Evolutionary conservation across 2,113 vertebrate genomes (phyloP), one percentile per base, ranked within the genome.

Genomic region (Planiliza haematocheilus): DNA sequence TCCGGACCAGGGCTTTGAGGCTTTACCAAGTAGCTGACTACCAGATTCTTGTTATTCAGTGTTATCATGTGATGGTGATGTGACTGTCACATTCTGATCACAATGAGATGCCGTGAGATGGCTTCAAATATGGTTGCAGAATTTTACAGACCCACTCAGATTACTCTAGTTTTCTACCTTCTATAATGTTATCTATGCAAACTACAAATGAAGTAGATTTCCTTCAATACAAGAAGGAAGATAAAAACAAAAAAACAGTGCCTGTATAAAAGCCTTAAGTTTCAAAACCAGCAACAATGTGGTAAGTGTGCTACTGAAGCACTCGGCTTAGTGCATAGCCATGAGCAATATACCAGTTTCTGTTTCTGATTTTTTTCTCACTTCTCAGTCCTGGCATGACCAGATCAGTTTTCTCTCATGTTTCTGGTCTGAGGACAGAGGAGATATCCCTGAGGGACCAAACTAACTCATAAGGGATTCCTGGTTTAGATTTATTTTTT

Each of bases 131-230:
- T 30, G 24, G 24, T 30, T 30, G 5, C 5, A 30, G 24, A 30
- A 30, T 30, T 3, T 5, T 30, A 2, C 37, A 20, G 20, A 41
- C 38, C 12, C 38, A 60, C 39, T 30, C 21, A 7, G 39, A n/a
- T 12, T 5, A 20, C 39, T 74, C 42, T 34, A 16, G 9, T 39
- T 55, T 48, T 39, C 34, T 46, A 8, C 4, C 11, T 30, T 74
- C 4, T 49, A 16, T 41, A 8, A 12, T 58, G 6, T 48, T 17
- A 55, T 38, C 50, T 63, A 73, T 72, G 58, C 59, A 71, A 38
- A 21, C 10, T 34, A 13, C 4, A 61, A 36, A 30, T 61, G 16
- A 42, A 42, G 38, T 8, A 39, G 38, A 10, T 39, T 39, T 39
- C 7, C 38, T 39, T 39, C 38, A 9, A 39, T 39, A 10, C 38